These are phyloP conservation scores for Bolborhynchus lineola DNA, from an alignment of 2,113 vertebrate species.

Conservation along the genomic window DNA sequence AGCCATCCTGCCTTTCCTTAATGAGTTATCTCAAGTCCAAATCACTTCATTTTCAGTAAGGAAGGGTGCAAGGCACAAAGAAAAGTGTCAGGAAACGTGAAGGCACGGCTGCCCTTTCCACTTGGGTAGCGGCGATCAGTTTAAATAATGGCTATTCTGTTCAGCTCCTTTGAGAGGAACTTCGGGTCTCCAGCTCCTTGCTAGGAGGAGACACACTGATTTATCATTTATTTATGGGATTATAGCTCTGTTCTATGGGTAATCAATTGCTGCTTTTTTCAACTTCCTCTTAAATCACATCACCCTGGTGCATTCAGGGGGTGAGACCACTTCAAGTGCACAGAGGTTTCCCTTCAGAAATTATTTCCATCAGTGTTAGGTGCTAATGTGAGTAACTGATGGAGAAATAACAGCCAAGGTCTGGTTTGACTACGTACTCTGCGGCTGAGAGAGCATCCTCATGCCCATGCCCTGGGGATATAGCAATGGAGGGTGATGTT, in stretches of 20 bases:
- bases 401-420: background rate
- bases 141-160: constrained; percentile 51
- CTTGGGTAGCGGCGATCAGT: background rate
- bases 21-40: background rate
- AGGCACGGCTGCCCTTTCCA: constrained; percentile 52
- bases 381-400: background rate
- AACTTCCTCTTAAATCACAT: background rate
- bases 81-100: constrained; percentile 25
- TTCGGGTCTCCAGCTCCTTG: background rate
- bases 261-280: constrained; percentile 46
- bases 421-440: accelerated
- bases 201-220: background rate
- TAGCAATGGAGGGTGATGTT: background rate
- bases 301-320: background rate
- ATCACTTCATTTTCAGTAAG: background rate
- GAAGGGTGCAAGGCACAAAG: background rate
- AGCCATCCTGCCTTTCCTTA: background rate
- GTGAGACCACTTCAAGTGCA: background rate
- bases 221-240: constrained; percentile 66
- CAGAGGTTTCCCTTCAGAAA: background rate
- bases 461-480: background rate
- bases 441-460: accelerated
- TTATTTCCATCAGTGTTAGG: background rate
- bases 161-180: background rate
- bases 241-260: background rate